phyloP scores from a whole-genome alignment of 2,113 vertebrate species.

The Daubentonia madagascariensis region DNA sequence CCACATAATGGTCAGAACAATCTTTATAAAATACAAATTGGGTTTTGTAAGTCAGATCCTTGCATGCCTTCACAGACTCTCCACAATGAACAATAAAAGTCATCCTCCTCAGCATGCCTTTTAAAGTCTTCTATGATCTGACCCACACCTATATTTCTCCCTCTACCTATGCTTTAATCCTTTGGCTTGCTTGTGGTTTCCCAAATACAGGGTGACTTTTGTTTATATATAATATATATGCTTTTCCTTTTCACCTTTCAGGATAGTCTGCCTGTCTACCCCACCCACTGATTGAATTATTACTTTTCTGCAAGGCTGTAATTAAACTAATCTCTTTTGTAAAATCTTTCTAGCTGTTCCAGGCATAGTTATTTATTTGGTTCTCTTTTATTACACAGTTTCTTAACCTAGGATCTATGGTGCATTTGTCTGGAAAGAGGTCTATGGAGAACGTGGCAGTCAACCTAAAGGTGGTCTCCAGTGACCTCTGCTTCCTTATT shows the following conservation, averaged over 20 bases:
- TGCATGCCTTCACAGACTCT: background rate
- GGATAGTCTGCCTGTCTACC: background rate
- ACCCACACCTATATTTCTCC: background rate
- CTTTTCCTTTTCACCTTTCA: background rate
- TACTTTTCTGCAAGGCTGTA: background rate
- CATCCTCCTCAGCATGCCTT: background rate
- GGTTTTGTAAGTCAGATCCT: background rate
- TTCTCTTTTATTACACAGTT: background rate
- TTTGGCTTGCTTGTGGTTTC: background rate
- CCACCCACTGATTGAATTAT: background rate
- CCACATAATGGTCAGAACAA: background rate
- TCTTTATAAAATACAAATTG: background rate
- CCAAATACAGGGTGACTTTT: background rate
- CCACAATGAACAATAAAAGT: background rate
- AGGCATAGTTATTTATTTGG: background rate
- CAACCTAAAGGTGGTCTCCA: background rate
- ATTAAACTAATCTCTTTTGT: background rate
- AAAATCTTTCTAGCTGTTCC: background rate
- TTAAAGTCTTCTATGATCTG: background rate
- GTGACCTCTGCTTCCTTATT: background rate
- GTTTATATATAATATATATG: background rate
- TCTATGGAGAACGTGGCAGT: background rate
- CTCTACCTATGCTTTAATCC: background rate
- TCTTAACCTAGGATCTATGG: background rate
- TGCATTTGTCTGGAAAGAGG: background rate